Base-by-base conservation (phyloP, 2,113 vertebrate genomes). In the Platysteira castanea region DNA sequence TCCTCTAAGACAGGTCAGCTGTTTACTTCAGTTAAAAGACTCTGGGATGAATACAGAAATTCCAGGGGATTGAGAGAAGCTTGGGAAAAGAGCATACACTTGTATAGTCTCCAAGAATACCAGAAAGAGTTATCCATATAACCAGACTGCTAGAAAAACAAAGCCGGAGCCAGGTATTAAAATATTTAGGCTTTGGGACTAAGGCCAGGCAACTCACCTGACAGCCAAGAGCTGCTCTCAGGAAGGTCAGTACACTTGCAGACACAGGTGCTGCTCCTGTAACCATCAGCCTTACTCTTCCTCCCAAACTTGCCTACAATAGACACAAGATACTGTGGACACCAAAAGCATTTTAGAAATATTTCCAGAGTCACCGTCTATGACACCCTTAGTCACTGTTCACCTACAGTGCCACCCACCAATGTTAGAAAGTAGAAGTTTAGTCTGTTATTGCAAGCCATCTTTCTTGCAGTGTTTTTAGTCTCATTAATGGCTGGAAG, bases 231-330 rank as follows among this genome's bases (percentile, higher is more conserved):
- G 99, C 99, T 13, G 99, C 95, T 88, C 99, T 97, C 57, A 99
- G 97, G 94, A 99, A 99, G 1, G 99, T 99, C 88, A 99, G 97
- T 23, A 99, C 99, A 3, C 98, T 99, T 14, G 99, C 98, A 18
- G 99, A 99, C 59, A 99, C 99, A 1, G 99, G 99, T 1, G 99
- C 99, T 2, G 99, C 99, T 93, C 99, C 99, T 16, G 99, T 99
- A 61, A 99, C 1, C 98, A 99, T 99, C 54, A 99, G 95, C 76
- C 98, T 97, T 76, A 99, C 99, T 27, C 91, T 98, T 41, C 99
- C 99, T n/a, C 99, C 99, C 71, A 99, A 97, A 91, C 98, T 99
- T 53, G 98, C 98, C 99, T 99, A 95, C 37, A 81, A 94, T 50
- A 86, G n/a, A 64, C 47, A 93, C 49, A 95, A 90, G 57, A 94